These are phyloP conservation scores for Astyanax mexicanus DNA, from an alignment of 2,797 vertebrate species.

Conservation along the genomic window DNA sequence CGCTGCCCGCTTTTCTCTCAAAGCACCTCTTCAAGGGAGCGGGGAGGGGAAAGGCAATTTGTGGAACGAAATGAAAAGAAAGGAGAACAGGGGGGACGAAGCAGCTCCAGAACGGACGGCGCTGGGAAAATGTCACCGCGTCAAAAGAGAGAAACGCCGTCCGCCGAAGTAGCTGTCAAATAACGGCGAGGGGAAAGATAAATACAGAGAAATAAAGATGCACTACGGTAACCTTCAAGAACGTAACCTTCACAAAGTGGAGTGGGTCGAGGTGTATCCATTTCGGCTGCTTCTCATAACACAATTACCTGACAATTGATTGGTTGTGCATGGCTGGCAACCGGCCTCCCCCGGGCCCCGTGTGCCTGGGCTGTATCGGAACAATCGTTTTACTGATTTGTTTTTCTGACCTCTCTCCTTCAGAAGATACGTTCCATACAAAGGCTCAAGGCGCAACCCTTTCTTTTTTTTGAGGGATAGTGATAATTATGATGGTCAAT, in stretches of 20 bases:
- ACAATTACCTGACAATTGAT: conserved; percentile 60
- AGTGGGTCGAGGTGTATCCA: conserved; percentile 40
- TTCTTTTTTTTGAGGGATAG: conserved; percentile 29
- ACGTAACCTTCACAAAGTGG: conserved; percentile 53
- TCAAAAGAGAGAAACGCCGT: conserved; percentile 18
- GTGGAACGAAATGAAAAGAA: conserved; percentile 13
- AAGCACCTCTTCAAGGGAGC: conserved; percentile 4
- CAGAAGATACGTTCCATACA: conserved; percentile 23
- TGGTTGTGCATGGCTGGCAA: conserved; percentile 40
- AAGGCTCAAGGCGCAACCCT: conserved; percentile 14
- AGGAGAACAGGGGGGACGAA: not conserved
- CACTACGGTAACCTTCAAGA: conserved; percentile 30
- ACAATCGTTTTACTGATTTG: conserved; percentile 50
- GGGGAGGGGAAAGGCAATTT: conserved; percentile 3
- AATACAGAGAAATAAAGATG: conserved; percentile 10
- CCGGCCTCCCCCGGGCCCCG: conserved; percentile 44
- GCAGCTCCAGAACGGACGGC: not conserved
- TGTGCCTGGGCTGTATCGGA: conserved; percentile 44
- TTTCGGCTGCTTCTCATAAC: conserved; percentile 57
- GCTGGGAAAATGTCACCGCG: conserved; percentile 38
- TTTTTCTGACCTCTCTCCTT: conserved; percentile 50
- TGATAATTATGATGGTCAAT: conserved; percentile 35
- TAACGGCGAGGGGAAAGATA: not conserved
- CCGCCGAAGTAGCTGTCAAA: conserved; percentile 18
- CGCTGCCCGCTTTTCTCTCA: not conserved